These are phyloP conservation scores for Unio delphinus DNA, from an alignment of 2,888 invertebrate genomes.

Conservation along the genomic window DNA sequence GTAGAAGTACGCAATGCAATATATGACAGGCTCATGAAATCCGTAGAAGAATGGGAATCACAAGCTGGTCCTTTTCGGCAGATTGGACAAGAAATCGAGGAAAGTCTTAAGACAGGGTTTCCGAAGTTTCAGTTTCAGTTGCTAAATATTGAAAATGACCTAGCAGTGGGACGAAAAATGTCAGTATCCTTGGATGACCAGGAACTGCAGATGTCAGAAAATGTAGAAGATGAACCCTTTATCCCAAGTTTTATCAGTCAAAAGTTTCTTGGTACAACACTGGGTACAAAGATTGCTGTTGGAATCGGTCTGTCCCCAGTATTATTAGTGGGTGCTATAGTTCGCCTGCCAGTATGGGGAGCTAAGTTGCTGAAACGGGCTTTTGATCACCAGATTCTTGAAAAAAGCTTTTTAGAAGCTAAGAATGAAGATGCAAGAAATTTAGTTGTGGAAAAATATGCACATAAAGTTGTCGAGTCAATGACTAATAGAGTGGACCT, in stretches of 20 bases:
- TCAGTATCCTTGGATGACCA: conserved; percentile 4
- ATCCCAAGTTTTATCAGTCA: conserved; percentile 30
- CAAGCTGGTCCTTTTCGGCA: conserved; percentile 31
- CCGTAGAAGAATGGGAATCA: conserved; percentile 46
- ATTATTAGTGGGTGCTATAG: conserved; percentile 39
- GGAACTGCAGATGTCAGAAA: conserved; percentile 1
- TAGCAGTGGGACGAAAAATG: conserved; percentile 16
- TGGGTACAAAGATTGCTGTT: conserved; percentile 36
- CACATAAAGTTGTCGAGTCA: conserved; percentile 22
- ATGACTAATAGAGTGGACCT: conserved; percentile 33
- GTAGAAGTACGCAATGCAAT: conserved; percentile 29
- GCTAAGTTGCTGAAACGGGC: conserved; percentile 33
- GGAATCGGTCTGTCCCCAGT: conserved; percentile 52
- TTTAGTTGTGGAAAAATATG: conserved; percentile 33
- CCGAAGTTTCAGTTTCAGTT: conserved; percentile 46
- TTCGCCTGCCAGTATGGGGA: conserved; percentile 46
- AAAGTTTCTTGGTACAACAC: conserved; percentile 26
- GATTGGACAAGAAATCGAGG: conserved; percentile 31
- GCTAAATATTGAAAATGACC: conserved; percentile 36
- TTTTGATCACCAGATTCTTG: conserved; percentile 26
- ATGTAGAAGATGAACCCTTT: conserved; percentile 26
- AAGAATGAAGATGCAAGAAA: conserved; percentile 21
- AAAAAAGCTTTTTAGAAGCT: conserved; percentile 27
- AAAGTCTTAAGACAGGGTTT: conserved; percentile 39
- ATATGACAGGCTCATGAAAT: conserved; percentile 26